Percentiles rank a stretch among this genome's conserved stretches.
Conservation (phyloP, 2,113 vertebrate species). For the Nestor notabilis region DNA sequence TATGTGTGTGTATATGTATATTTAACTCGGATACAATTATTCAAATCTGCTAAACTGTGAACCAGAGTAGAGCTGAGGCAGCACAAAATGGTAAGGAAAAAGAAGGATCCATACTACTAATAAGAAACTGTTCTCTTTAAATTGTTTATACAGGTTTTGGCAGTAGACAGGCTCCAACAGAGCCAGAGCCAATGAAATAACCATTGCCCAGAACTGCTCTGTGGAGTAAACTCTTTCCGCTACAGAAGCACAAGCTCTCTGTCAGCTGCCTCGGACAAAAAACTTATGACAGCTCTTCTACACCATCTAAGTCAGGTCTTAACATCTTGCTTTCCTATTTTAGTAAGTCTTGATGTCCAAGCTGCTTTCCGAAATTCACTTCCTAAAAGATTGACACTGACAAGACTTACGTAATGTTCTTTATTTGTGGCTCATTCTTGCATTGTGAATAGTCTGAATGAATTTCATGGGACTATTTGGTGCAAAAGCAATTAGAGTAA, state of each 20-base stretch:
- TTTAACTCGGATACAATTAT: neutral
- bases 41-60: neutral
- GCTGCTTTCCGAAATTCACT: neutral
- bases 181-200: neutral
- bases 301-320: neutral
- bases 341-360: neutral
- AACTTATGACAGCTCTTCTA: neutral
- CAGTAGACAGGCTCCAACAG: neutral
- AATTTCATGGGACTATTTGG: neutral
- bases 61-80: neutral
- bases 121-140: neutral
- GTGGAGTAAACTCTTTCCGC: neutral
- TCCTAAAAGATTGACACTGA: neutral
- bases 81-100: neutral
- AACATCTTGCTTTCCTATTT: neutral
- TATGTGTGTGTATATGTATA: no score
- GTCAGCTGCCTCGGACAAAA: neutral
- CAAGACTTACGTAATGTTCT: neutral
- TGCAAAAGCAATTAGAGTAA: neutral
- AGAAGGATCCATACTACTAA: neutral
- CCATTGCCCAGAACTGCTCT: neutral
- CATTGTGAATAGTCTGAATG: neutral
- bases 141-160: neutral
- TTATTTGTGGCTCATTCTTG: neutral
- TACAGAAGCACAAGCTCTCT: neutral